Evolutionary conservation across 2,888 invertebrate genomes (phyloP), one percentile per base, ranked within the genome.

Genomic region (Rhynchonema sp.): DNA sequence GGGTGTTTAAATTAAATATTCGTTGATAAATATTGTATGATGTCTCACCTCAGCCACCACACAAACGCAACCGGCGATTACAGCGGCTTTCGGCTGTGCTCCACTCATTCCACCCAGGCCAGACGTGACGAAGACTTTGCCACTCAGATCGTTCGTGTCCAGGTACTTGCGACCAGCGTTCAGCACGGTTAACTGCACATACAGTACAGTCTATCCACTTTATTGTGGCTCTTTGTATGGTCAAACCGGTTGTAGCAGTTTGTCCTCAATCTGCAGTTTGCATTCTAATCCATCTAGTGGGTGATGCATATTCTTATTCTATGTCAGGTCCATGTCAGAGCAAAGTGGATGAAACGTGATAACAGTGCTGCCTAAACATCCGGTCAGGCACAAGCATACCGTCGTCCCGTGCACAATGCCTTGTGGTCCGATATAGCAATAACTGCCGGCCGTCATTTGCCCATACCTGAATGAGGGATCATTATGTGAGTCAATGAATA

Each of bases 401-500:
- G 80, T 80, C 2, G 81, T 82, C 29, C 82, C 82, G 67, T 82
- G 82, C 20, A 82, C 81, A 62, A 82, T 82, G 25, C 81, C 81
- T 67, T 82, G 81, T 13, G 81, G 81, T 6, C 82, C 81, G 64
- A 82, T 82, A 70, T 82, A 82, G 64, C 80, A 81, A 67, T 76
- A 82, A 65, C 79, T 79, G 22, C 81, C 81, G 9, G 81, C 81
- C 3, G 82, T 82, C 81, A 82, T 82, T 69, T 82, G 81, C 0
- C 81, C 81, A 69, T 81, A 80, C 74, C 77, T 77, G 58, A 26
- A 56, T 9, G 20, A n/a, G n/a, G n/a, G n/a, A n/a, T n/a, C n/a
- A n/a, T n/a, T n/a, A n/a, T n/a, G n/a, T n/a, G n/a, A n/a, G n/a
- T n/a, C n/a, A n/a, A n/a, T n/a, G n/a, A n/a, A n/a, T n/a, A n/a